A percentile compares a stretch with the other conserved stretches of the same genome.
Evolutionary conservation across 2,888 invertebrate genomes (phyloP).

Genomic region (Seira musarum): DNA sequence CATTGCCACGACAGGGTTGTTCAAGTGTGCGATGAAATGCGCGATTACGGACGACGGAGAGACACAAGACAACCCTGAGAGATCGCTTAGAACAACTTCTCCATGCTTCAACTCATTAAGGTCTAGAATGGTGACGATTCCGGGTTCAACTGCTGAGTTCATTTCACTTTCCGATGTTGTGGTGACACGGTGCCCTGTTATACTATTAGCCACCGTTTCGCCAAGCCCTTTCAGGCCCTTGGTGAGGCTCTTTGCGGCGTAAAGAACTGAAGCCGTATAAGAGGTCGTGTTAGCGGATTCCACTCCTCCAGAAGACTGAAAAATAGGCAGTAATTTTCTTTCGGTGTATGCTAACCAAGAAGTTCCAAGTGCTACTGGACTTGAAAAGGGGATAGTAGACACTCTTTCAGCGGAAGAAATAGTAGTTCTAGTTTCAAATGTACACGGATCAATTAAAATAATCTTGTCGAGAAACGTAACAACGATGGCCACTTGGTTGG

Average conservation of each 20-base stretch:
- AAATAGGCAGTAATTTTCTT: conserved; percentile 84
- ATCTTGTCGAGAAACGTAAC: conserved; percentile 92
- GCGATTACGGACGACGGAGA: conserved; percentile 77
- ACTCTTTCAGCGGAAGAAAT: conserved; percentile 89
- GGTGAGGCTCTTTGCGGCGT: conserved; percentile 94
- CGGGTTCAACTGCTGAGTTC: conserved; percentile 80
- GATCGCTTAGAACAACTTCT: conserved; percentile 65
- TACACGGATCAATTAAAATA: conserved; percentile 91
- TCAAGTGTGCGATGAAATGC: conserved; percentile 89
- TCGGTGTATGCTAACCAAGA: conserved; percentile 82
- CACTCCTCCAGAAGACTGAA: conserved; percentile 81
- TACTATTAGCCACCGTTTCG: conserved; percentile 91
- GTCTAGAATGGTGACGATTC: conserved; percentile 91
- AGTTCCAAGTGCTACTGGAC: conserved; percentile 88
- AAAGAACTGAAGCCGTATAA: conserved; percentile 90
- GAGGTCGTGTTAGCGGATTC: conserved; percentile 83
- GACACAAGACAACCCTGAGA: conserved; percentile 66
- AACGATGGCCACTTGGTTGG: conserved; percentile 90
- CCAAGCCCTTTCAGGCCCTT: conserved; percentile 92
- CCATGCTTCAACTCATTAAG: conserved; percentile 69
- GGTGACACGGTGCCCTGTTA: conserved; percentile 78
- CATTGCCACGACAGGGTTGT: conserved; percentile 88
- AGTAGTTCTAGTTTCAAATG: conserved; percentile 87
- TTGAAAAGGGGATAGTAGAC: conserved; percentile 83
- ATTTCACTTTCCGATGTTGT: conserved; percentile 74